Percentiles rank a stretch among this genome's conserved stretches.
Conservation (phyloP, 1,140 invertebrate genomes). For the Gonioctena quinquepunctata region DNA sequence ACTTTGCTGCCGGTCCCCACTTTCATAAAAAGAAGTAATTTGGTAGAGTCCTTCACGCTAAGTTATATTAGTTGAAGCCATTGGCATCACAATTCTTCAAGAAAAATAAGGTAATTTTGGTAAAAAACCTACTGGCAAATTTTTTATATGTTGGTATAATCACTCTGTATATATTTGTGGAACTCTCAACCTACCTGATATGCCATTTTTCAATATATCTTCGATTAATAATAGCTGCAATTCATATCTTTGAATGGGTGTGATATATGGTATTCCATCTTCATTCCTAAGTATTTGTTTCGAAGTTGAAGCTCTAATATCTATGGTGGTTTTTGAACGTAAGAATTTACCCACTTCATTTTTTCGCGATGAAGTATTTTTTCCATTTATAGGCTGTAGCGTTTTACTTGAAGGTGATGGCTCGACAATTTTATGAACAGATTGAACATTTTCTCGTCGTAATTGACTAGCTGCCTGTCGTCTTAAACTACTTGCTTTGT, state of each 20-base stretch:
- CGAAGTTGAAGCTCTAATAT: conserved; percentile 53
- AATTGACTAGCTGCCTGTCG: conserved; percentile 31
- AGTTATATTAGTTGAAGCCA: too few species aligned
- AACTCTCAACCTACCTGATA: conserved; percentile 63
- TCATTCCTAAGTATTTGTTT: conserved; percentile 55
- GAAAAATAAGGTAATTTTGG: too few species aligned
- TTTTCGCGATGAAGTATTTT: conserved; percentile 23
- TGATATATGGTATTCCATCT: conserved; percentile 70
- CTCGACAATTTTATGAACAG: neutral
- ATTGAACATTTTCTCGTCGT: neutral
- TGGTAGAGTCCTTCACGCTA: too few species aligned
- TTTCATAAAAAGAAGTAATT: neutral
- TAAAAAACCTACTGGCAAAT: too few species aligned
- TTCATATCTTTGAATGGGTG: conserved; percentile 81
- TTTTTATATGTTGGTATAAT: too few species aligned
- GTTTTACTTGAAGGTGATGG: neutral
- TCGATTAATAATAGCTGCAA: conserved; percentile 79
- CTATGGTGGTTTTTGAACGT: conserved; percentile 60
- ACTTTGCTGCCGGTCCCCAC: too few species aligned
- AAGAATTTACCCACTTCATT: conserved; percentile 42
- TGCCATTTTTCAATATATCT: conserved; percentile 76
- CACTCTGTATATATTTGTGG: neutral
- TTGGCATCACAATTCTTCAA: too few species aligned
- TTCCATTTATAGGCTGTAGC: conserved; percentile 20
- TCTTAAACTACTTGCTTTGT: conserved; percentile 35